Percentiles rank a stretch among this genome's conserved stretches.
These are phyloP conservation scores for Palythoa caribaeorum DNA, from an alignment of 92 coral and sea anemone species.

Conservation along the genomic window DNA sequence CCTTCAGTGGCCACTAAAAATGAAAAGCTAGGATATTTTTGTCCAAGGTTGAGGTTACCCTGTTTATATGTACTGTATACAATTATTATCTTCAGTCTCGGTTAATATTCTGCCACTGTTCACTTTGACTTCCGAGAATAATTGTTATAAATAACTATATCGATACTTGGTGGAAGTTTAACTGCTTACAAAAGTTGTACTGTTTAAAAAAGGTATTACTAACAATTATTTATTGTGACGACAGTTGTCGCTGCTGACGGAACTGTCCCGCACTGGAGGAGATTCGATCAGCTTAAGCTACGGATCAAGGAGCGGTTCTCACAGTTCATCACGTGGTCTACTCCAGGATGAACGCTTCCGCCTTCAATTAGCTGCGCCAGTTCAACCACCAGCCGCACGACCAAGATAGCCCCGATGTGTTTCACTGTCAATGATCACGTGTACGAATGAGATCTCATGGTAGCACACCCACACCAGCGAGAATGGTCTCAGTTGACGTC, in stretches of 20 bases:
- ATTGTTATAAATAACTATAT: no score
- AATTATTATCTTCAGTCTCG: no score
- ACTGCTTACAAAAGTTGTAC: no score
- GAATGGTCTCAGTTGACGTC: not conserved
- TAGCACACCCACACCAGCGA: not conserved
- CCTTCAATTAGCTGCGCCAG: slow-evolving; percentile 41
- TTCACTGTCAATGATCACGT: not conserved
- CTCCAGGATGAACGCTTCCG: slow-evolving; percentile 46
- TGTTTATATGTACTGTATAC: no score
- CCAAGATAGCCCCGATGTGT: slow-evolving; percentile 12
- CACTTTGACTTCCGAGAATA: no score
- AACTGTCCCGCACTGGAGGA: slow-evolving; percentile 77
- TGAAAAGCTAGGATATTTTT: no score
- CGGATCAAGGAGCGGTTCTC: slow-evolving; percentile 60
- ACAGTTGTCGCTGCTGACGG: slow-evolving; percentile 83
- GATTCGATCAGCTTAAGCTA: slow-evolving; percentile 70
- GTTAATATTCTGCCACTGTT: no score
- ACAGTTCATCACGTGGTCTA: slow-evolving; percentile 25
- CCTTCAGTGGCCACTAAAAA: no score
- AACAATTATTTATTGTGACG: slow-evolving; percentile 14
- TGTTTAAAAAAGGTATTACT: not conserved
- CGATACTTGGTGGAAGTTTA: no score
- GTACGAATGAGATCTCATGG: no score
- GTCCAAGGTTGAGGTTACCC: no score
- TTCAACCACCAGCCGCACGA: slow-evolving; percentile 5